Conservation (phyloP, 2,797 vertebrate genomes). For the Enteromius paludinosus region DNA sequence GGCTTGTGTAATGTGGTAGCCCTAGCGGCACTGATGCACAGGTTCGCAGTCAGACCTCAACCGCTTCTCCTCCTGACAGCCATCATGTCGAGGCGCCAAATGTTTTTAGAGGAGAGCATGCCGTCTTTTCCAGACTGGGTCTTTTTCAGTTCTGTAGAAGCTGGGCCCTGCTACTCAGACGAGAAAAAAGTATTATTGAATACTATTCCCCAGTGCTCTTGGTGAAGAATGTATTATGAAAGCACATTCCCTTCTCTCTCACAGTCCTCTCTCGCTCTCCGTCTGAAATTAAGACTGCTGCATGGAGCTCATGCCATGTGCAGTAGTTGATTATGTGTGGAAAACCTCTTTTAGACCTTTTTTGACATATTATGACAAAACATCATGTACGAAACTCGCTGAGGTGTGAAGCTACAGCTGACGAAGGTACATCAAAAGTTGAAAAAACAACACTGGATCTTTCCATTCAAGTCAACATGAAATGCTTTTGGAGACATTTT, state of each 20-base stretch:
- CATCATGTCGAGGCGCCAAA: constrained; percentile 49
- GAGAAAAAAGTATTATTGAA: constrained; percentile 62
- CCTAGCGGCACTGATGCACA: constrained; percentile 8
- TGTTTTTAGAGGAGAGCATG: constrained; percentile 56
- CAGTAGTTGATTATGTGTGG: constrained; percentile 37
- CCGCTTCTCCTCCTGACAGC: constrained; percentile 39
- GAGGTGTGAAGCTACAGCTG: neutral
- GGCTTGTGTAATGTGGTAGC: constrained; percentile 33
- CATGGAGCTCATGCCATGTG: constrained; percentile 36
- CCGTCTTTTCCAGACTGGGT: constrained; percentile 59
- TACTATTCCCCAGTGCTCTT: constrained; percentile 55
- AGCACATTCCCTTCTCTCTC: constrained; percentile 55
- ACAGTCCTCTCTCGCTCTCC: constrained; percentile 25
- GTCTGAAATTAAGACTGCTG: constrained; percentile 36
- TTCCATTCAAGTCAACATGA: neutral
- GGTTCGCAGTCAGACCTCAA: constrained; percentile 26
- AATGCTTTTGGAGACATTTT: neutral
- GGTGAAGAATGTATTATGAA: constrained; percentile 59
- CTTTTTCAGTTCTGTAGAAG: constrained; percentile 57
- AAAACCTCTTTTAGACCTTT: constrained; percentile 12
- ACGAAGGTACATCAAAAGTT: neutral
- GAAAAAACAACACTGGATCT: neutral
- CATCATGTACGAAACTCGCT: neutral
- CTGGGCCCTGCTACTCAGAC: constrained; percentile 55
- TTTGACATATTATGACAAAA: constrained; percentile 21